Base-by-base conservation (phyloP, 2,888 invertebrate genomes). In the Patella caerulea region DNA sequence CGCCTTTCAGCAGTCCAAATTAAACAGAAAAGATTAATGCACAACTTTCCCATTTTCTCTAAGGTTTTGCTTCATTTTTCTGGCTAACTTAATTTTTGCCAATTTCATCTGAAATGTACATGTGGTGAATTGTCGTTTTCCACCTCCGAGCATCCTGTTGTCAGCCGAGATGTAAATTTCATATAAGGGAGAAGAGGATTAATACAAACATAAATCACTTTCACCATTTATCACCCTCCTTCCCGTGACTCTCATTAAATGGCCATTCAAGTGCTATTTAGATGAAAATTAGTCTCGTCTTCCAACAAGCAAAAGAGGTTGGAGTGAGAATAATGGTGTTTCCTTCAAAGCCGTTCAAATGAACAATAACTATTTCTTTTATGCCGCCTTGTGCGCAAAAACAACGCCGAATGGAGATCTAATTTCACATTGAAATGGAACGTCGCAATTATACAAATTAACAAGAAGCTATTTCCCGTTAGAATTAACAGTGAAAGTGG, bases 241-340 rank as follows among this genome's bases (percentile, higher is more conserved):
- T 78, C 79, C 73, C 80, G 72, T 71, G 79, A 75, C 77, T 78
- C 75, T 80, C 83, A 83, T 83, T 81, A 83, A 83, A 79, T 75
- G 80, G 78, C 81, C 78, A 79, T 83, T 80, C 71, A 71, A 78
- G 78, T 79, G 80, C 81, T 81, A 83, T 83, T 83, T 83, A 81
- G 78, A 81, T 81, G 82, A 82, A 77, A 79, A 81, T 82, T 81
- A 81, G 81, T 78, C 75, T 54, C 73, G 52, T 73, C 79, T 72
- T 79, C 79, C 78, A 73, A 78, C 74, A 76, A 74, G 71, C 72
- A 75, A 19, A 79, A 75, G 69, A 72, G 72, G 74, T 75, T 75
- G 75, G 59, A n/a, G 71, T 69, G 70, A 72, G 73, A 45, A 71
- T 53, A 65, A 71, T 53, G 55, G 75, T 54, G 71, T 74, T 55